phyloP scores from a whole-genome alignment of 1,140 invertebrate genomes.

The Heliothis subflexa region DNA sequence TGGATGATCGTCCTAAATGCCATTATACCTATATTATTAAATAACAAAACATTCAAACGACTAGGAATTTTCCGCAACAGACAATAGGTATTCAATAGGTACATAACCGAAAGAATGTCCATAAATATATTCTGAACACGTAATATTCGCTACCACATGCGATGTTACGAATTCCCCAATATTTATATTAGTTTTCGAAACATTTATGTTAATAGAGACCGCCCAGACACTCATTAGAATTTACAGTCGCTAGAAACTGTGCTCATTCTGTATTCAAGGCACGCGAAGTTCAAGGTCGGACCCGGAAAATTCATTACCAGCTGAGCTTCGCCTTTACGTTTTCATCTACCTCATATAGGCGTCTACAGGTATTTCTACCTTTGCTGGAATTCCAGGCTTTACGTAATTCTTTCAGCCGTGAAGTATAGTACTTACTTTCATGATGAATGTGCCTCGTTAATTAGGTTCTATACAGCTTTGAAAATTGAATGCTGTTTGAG shows the following conservation, averaged over 20 bases:
- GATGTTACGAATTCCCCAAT: slow-evolving; percentile 33
- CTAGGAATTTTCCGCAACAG: not conserved
- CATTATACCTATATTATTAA: not conserved
- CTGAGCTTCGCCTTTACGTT: not conserved
- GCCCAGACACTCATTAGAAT: slow-evolving; percentile 48
- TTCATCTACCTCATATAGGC: no score
- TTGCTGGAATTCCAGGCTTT: not conserved
- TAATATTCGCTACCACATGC: slow-evolving; percentile 16
- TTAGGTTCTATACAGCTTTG: not conserved
- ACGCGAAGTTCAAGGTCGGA: slow-evolving; percentile 46
- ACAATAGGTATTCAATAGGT: not conserved
- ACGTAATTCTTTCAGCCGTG: not conserved
- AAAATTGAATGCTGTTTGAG: not conserved
- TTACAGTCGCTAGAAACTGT: slow-evolving; percentile 38
- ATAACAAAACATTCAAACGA: not conserved
- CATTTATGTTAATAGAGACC: slow-evolving; percentile 47
- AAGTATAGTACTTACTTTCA: not conserved
- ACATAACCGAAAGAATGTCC: not conserved
- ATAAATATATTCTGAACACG: slow-evolving; percentile 5
- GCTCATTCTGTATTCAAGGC: slow-evolving; percentile 45
- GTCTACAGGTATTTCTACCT: no score
- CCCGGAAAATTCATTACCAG: slow-evolving; percentile 45
- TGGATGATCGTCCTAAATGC: no score
- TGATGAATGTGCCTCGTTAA: not conserved
- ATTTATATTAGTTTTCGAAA: slow-evolving; percentile 42